These are phyloP conservation scores for Mugil cephalus DNA, from an alignment of 2,113 vertebrate genomes.

Conservation along the genomic window DNA sequence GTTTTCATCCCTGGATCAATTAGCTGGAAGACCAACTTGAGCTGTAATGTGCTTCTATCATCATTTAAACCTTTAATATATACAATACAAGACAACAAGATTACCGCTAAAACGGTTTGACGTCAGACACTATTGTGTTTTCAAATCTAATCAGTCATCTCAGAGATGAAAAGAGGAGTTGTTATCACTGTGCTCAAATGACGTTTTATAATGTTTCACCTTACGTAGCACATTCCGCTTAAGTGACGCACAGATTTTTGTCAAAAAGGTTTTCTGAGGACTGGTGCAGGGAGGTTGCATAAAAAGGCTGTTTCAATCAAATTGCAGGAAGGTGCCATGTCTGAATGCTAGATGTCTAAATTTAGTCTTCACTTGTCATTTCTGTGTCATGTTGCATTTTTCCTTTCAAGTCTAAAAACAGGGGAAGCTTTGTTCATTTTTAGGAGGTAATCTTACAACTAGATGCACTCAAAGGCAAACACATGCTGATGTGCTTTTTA, in stretches of 20 bases:
- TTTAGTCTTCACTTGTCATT: slow-evolving; percentile 26
- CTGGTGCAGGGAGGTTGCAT: not conserved
- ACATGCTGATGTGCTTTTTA: slow-evolving; percentile 10
- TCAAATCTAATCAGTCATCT: not conserved
- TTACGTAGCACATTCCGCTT: not conserved
- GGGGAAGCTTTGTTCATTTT: slow-evolving; percentile 13
- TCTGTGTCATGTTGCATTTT: slow-evolving; percentile 24
- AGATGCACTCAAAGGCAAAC: slow-evolving; percentile 28
- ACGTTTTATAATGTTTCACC: not conserved
- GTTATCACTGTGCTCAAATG: not conserved
- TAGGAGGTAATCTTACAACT: slow-evolving; percentile 17
- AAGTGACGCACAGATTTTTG: not conserved
- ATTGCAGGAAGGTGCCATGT: not conserved
- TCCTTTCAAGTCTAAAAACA: slow-evolving; percentile 23
- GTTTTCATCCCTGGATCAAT: not conserved
- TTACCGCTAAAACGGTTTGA: too few species aligned
- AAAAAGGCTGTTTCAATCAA: slow-evolving; percentile 1
- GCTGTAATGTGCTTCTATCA: too few species aligned
- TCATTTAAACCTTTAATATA: not conserved
- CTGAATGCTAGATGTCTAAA: slow-evolving; percentile 19
- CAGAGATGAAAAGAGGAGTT: not conserved
- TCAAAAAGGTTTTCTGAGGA: not conserved
- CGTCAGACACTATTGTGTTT: not conserved
- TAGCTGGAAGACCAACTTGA: not conserved
- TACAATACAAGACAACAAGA: too few species aligned